Evolutionary conservation across 2,888 invertebrate genomes (phyloP).

Genomic region (Xanthorhoe designata): DNA sequence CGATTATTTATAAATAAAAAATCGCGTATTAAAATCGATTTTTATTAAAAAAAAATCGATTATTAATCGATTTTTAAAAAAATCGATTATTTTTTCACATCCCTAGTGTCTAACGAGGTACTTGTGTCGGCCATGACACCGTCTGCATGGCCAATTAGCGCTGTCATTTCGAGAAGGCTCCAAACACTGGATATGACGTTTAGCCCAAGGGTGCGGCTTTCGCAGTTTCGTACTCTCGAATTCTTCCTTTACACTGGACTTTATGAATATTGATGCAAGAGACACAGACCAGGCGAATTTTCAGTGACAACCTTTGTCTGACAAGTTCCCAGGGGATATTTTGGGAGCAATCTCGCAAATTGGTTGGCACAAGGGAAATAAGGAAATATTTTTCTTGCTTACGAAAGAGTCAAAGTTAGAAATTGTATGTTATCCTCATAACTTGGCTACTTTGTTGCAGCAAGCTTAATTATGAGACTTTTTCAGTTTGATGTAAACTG

Average conservation of each 20-base stretch:
- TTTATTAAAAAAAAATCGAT: too few relatives aligned
- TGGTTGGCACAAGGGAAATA: neutral
- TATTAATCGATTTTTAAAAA: too few relatives aligned
- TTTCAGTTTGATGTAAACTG: too few relatives aligned
- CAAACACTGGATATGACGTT: constrained; percentile 22
- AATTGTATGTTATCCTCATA: too few relatives aligned
- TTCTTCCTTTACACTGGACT: constrained; percentile 7
- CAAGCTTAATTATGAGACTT: too few relatives aligned
- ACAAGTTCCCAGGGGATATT: neutral
- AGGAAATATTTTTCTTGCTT: neutral
- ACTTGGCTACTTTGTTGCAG: too few relatives aligned
- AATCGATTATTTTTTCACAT: too few relatives aligned
- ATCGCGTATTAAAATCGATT: too few relatives aligned
- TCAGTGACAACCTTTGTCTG: neutral
- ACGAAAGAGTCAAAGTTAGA: neutral
- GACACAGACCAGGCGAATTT: neutral
- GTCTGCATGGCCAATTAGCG: constrained; percentile 39
- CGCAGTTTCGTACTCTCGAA: constrained; percentile 10
- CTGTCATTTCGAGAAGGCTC: constrained; percentile 37
- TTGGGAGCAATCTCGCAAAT: neutral
- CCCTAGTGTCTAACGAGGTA: constrained; percentile 27
- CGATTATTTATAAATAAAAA: too few relatives aligned
- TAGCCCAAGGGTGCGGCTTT: constrained; percentile 25
- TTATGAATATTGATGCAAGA: constrained; percentile 19
- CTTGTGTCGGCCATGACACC: constrained; percentile 25